phyloP scores from a whole-genome alignment of 2,797 vertebrate species.

The Poecilia picta region DNA sequence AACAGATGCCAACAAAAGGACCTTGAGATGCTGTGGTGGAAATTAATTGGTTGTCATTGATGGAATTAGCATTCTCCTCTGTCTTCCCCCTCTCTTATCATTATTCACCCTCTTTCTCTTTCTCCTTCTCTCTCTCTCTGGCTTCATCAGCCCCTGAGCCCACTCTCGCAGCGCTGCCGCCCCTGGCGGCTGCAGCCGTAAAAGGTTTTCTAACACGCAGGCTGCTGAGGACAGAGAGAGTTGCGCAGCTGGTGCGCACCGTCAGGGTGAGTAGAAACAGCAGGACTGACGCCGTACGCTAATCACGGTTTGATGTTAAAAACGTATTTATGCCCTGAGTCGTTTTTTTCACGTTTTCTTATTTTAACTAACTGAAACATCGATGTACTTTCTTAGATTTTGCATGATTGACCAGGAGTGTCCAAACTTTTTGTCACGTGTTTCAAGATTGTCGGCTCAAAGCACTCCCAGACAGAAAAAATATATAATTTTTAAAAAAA shows the following conservation, averaged over 20 bases:
- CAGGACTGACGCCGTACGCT: not conserved
- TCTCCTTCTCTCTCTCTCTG: constrained; percentile 16
- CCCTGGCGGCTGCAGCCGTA: constrained; percentile 75
- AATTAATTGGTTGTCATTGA: constrained; percentile 82
- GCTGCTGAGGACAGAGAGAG: constrained; percentile 74
- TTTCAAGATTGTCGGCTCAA: too few relatives aligned
- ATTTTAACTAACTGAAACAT: not conserved
- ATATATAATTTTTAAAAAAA: too few relatives aligned
- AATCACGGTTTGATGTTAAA: not conserved
- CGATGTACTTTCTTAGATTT: not conserved
- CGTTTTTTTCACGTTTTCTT: not conserved
- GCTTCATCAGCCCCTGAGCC: constrained; percentile 47
- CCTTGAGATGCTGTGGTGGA: constrained; percentile 75
- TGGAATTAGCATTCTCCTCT: constrained; percentile 81
- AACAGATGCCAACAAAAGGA: constrained; percentile 73
- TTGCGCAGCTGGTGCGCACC: constrained; percentile 76
- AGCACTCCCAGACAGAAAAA: too few relatives aligned
- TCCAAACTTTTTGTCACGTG: too few relatives aligned
- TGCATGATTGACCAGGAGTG: not conserved
- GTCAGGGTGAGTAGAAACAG: constrained; percentile 69
- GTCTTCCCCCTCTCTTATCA: constrained; percentile 68
- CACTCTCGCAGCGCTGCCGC: constrained; percentile 50
- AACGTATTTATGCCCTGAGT: not conserved
- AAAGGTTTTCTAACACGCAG: constrained; percentile 81
- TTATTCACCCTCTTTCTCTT: constrained; percentile 48